Evolutionary conservation across 2,113 vertebrate genomes (phyloP), one percentile per base, ranked within the genome.

Genomic region (Aldabrachelys gigantea): DNA sequence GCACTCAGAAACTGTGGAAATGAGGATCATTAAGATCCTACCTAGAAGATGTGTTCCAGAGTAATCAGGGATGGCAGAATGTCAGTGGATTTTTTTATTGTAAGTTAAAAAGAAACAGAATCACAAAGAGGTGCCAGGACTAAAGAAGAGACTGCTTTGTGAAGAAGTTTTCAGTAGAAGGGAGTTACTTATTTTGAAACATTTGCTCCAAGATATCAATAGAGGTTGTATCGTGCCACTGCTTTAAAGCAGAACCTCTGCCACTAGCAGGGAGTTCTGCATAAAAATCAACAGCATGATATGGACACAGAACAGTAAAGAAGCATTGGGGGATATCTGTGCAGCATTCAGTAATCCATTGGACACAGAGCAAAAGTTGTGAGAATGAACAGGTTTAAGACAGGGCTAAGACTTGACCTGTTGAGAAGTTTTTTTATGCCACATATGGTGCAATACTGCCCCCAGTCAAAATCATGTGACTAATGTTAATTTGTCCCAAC

Each of bases 341-440:
- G 82, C 3, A 82, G 87, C 87, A 9, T 31, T 0, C 1, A 85
- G 69, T 89, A 80, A 76, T 69, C 5, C 41, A 27, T 22, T 41
- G 84, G 82, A 31, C 0, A 78, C 35, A 75, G 38, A 41, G 10
- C n/a, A 41, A 75, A n/a, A 19, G 16, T 81, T 79, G 24, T 65
- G 16, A 65, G 7, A 7, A 25, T 29, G 8, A 4, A 53, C 1
- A 85, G 27, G 17, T 17, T 38, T 75, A 24, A 75, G 38, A 41
- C 69, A 24, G n/a, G 4, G 2, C 57, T 44, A 86, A 44, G 85
- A 87, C n/a, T 9, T 19, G 47, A 89, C 4, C 53, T 2, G 53
- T 38, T 10, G 80, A 1, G 1, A 87, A 4, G 1, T 0, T 89
- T 62, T 62, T 38, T 10, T 2, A 1, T 41, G 38, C n/a, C 21